phyloP scores from a whole-genome alignment of 1,140 invertebrate species.

The Drosophila persimilis region DNA sequence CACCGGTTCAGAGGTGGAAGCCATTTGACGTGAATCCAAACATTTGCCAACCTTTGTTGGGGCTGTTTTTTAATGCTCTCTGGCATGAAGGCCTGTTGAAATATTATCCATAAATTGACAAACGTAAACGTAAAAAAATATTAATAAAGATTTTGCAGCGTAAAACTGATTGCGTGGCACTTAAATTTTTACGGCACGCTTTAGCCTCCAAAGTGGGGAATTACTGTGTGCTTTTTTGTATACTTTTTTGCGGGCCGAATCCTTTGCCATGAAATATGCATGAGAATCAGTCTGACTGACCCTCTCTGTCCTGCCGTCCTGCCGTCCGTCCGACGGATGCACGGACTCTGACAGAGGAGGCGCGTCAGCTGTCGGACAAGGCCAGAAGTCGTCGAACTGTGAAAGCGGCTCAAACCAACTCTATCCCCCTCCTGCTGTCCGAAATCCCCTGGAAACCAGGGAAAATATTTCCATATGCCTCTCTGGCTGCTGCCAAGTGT shows the following conservation, averaged over 20 bases:
- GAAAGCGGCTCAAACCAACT: constrained; percentile 71
- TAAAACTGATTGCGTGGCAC: constrained; percentile 73
- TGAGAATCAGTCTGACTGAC: constrained; percentile 65
- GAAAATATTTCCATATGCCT: constrained; percentile 64
- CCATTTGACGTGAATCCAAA: not conserved
- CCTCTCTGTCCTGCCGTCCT: constrained; percentile 5
- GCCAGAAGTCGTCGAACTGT: constrained; percentile 76
- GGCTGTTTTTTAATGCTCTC: constrained; percentile 49
- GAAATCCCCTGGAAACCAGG: constrained; percentile 4
- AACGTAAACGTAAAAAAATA: constrained; percentile 62
- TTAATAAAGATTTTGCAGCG: constrained; percentile 59
- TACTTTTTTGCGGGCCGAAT: constrained; percentile 3
- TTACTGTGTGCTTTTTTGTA: constrained; percentile 3
- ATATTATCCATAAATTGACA: constrained; percentile 55
- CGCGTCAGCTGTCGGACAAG: constrained; percentile 57
- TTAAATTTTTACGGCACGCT: constrained; percentile 60
- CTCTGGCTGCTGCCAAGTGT: constrained; percentile 12
- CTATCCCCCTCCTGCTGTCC: not conserved
- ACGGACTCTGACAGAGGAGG: constrained; percentile 31
- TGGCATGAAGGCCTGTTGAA: constrained; percentile 42
- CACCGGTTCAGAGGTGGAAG: constrained; percentile 10
- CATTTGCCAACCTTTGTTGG: not conserved
- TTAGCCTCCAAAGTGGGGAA: constrained; percentile 41
- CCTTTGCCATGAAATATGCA: constrained; percentile 72
- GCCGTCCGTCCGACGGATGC: constrained; percentile 16